A percentile compares a stretch with the other conserved stretches of the same genome.
These are phyloP conservation scores for Oceanodroma leucorhoa DNA, from an alignment of 2,797 vertebrate species.

Conservation along the genomic window DNA sequence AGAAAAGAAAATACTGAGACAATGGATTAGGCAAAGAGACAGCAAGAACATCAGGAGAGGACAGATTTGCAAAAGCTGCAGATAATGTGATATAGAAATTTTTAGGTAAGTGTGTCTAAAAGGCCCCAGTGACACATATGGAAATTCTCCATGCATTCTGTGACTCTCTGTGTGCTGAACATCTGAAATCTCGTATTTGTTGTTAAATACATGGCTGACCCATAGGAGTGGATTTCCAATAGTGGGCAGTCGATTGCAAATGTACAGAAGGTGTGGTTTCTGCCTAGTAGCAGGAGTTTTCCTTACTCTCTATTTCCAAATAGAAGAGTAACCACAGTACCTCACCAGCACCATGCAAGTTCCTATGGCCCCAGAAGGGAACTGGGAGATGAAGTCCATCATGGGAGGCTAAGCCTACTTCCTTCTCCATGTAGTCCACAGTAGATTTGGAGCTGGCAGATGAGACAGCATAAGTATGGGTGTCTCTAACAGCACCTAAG, in stretches of 20 bases:
- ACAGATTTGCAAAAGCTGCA: background rate
- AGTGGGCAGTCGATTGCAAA: background rate
- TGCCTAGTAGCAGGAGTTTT: background rate
- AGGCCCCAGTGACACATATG: background rate
- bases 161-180: background rate
- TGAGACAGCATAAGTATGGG: fast-evolving
- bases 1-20: background rate
- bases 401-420: background rate
- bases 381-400: background rate
- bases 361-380: background rate
- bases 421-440: background rate
- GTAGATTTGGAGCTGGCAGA: background rate
- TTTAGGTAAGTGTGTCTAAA: background rate
- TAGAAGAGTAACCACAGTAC: background rate
- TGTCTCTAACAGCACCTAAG: background rate
- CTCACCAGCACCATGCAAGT: fast-evolving
- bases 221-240: background rate
- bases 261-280: background rate
- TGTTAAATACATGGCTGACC: background rate
- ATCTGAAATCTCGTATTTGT: background rate
- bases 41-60: background rate
- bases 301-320: background rate
- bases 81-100: background rate
- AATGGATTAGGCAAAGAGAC: background rate
- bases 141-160: background rate